These are phyloP conservation scores for Campylomormyrus numenius DNA, from an alignment of 2,113 vertebrate genomes.

Conservation along the genomic window DNA sequence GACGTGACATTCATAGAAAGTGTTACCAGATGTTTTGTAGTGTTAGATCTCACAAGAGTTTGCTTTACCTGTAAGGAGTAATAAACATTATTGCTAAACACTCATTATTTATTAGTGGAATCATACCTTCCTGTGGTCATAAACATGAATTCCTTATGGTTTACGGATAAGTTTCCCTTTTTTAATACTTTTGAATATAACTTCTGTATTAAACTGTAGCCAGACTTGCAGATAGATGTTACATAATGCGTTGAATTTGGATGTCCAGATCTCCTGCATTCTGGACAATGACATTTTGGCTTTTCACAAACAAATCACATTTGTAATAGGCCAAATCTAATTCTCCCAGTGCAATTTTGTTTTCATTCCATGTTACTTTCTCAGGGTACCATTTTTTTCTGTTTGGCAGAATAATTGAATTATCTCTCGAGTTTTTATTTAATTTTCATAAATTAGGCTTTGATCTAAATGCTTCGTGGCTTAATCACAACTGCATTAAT, in stretches of 20 bases:
- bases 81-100: neutral
- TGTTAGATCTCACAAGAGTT: neutral
- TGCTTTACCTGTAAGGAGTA: neutral
- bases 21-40: neutral
- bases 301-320: constrained; percentile 9
- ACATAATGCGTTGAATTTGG: neutral
- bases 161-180: neutral
- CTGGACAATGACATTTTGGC: neutral
- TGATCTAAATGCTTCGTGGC: neutral
- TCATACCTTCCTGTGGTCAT: neutral
- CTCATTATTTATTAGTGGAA: neutral
- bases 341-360: neutral
- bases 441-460: constrained; percentile 2
- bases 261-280: neutral
- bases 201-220: neutral
- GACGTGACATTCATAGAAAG: neutral
- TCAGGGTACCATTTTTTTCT: neutral
- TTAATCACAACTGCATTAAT: neutral
- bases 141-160: neutral
- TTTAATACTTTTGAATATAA: neutral
- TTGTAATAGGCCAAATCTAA: neutral
- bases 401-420: neutral
- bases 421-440: neutral
- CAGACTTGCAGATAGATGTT: neutral
- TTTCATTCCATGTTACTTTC: neutral